Percentiles rank a stretch among this genome's conserved stretches.
phyloP scores from a whole-genome alignment of 2,797 vertebrate species.

The Lagocephalus sceleratus region DNA sequence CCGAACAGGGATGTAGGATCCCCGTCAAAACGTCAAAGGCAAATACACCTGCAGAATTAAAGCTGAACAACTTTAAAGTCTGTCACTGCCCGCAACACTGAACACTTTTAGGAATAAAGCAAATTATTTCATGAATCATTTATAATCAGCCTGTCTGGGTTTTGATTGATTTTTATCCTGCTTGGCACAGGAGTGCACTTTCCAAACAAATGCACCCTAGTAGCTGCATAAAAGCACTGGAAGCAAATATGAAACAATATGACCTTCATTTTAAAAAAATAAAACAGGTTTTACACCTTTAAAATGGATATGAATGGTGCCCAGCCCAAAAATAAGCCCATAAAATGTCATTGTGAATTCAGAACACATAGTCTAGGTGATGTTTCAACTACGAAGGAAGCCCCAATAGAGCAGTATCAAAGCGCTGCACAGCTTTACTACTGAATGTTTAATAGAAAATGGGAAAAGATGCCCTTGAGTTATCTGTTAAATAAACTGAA shows the following conservation, averaged over 20 bases:
- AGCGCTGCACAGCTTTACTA: too few species aligned
- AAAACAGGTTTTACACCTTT: constrained; percentile 1
- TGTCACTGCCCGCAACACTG: background rate
- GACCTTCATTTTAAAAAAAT: constrained; percentile 5
- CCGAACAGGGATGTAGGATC: background rate
- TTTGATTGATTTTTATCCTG: background rate
- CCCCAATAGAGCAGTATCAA: too few species aligned
- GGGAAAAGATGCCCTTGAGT: constrained; percentile 2
- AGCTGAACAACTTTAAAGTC: background rate
- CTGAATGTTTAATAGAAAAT: background rate
- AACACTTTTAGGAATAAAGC: background rate
- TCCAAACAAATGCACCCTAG: constrained; percentile 2
- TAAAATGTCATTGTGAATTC: too few species aligned
- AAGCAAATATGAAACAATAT: background rate
- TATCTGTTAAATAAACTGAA: constrained; percentile 13
- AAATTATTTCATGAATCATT: background rate
- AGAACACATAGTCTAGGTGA: too few species aligned
- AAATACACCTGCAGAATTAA: background rate
- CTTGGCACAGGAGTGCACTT: constrained; percentile 1
- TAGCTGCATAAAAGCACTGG: background rate
- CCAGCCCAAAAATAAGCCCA: too few species aligned
- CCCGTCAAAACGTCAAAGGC: background rate
- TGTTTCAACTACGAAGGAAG: too few species aligned
- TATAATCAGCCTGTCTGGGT: constrained; percentile 1
- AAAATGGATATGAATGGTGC: background rate